Evolutionary conservation across 2,797 vertebrate species (phyloP).

Genomic region (Chelonia mydas): DNA sequence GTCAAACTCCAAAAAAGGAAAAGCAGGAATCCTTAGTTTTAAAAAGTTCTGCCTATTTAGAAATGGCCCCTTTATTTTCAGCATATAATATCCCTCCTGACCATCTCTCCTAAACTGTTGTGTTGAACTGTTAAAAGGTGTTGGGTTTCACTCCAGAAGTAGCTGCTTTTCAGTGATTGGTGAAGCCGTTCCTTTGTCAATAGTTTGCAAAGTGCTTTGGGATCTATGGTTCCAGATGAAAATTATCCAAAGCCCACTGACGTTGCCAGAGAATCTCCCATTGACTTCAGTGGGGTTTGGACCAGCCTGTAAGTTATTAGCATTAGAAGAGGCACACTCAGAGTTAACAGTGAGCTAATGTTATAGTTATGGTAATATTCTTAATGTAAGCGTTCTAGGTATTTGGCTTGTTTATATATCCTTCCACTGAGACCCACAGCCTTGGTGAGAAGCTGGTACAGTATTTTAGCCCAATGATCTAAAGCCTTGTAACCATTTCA

Average conservation of each 20-base stretch:
- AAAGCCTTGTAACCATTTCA: not conserved
- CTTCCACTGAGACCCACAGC: not conserved
- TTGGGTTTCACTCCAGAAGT: conserved; percentile 15
- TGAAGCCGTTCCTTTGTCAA: conserved; percentile 26
- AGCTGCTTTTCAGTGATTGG: conserved; percentile 30
- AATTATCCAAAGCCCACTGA: rapidly evolving
- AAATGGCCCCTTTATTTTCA: conserved; percentile 23
- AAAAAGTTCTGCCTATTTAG: not conserved
- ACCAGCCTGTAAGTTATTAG: not conserved
- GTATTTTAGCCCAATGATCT: not conserved
- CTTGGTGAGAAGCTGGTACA: not conserved
- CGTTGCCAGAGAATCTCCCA: rapidly evolving
- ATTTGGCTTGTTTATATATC: conserved; percentile 10
- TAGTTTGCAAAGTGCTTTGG: rapidly evolving
- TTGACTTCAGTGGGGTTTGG: not conserved
- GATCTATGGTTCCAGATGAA: not conserved
- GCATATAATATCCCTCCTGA: not conserved
- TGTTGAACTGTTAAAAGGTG: not conserved
- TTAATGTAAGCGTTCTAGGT: not conserved
- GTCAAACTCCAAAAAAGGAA: not conserved
- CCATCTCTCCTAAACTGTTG: not conserved
- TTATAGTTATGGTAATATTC: not conserved
- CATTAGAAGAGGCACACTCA: not conserved
- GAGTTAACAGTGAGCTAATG: not conserved
- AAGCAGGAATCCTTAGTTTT: not conserved